Conservation (phyloP, 2,888 invertebrate genomes). For the Cataglyphis cursor region DNA sequence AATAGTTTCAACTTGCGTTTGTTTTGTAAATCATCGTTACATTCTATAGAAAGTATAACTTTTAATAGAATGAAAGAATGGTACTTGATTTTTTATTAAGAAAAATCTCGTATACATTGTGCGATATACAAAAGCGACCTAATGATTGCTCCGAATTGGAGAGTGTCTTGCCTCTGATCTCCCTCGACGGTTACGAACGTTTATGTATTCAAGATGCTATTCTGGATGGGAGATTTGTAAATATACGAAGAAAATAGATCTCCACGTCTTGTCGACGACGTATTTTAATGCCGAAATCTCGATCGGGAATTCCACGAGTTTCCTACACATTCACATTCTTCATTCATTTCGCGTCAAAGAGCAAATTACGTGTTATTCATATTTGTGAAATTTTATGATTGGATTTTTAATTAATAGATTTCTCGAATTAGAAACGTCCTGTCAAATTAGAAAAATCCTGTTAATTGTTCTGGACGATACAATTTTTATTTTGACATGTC, state of each 20-base stretch:
- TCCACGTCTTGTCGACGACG: constrained; percentile 36
- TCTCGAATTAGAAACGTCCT: not conserved
- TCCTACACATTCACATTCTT: not conserved
- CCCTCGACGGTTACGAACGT: constrained; percentile 42
- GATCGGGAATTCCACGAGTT: constrained; percentile 28
- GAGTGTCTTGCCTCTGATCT: constrained; percentile 24
- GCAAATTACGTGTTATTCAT: constrained; percentile 9
- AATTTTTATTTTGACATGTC: not conserved
- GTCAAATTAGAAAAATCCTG: not conserved
- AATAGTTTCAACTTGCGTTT: constrained; percentile 75
- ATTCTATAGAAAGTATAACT: not conserved
- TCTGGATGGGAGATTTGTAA: constrained; percentile 65
- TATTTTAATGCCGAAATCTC: constrained; percentile 24
- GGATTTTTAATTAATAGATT: not conserved
- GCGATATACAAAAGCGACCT: not conserved
- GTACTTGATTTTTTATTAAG: constrained; percentile 84
- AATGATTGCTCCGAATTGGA: not conserved
- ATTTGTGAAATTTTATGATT: not conserved
- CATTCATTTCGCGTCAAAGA: not conserved
- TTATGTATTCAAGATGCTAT: constrained; percentile 73
- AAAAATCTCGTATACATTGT: constrained; percentile 67
- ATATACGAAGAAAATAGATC: constrained; percentile 76
- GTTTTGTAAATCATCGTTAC: constrained; percentile 88
- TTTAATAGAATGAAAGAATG: not conserved
- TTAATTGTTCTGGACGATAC: not conserved